These are phyloP conservation scores for Crossaster papposus DNA, from an alignment of 53 echinoderm and acorn worm genomes.

Conservation along the genomic window DNA sequence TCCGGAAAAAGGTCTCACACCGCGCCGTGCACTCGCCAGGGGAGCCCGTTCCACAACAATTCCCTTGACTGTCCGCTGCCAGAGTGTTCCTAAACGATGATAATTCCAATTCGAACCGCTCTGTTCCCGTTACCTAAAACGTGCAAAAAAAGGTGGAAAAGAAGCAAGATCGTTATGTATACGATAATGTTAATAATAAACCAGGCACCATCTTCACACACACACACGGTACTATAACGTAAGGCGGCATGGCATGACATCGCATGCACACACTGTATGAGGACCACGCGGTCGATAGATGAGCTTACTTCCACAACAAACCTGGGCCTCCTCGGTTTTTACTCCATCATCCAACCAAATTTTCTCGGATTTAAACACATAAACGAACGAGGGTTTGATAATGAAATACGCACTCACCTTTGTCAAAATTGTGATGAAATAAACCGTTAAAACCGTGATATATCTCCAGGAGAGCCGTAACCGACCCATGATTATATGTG, in stretches of 20 bases:
- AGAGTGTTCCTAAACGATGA: slow-evolving; percentile 91
- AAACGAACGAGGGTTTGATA: not conserved
- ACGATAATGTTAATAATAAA: slow-evolving; percentile 16
- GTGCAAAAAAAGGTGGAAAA: slow-evolving; percentile 45
- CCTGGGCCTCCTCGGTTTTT: slow-evolving; percentile 1
- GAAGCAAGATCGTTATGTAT: slow-evolving; percentile 18
- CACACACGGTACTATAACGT: not conserved
- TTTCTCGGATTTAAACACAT: slow-evolving; percentile 16
- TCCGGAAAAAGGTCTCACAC: slow-evolving; percentile 90
- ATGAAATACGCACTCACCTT: slow-evolving; percentile 72
- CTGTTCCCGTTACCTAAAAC: slow-evolving; percentile 71
- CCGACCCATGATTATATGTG: slow-evolving; percentile 81
- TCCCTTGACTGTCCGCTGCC: slow-evolving; percentile 80
- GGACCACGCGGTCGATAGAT: not conserved
- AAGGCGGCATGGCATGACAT: slow-evolving; percentile 16
- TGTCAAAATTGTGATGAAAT: slow-evolving; percentile 78
- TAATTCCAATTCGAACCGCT: slow-evolving; percentile 90
- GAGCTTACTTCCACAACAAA: not conserved
- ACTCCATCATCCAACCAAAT: slow-evolving; percentile 10
- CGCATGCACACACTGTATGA: not conserved
- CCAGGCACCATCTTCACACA: slow-evolving; percentile 14
- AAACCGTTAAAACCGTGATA: slow-evolving; percentile 88
- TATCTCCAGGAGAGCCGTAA: slow-evolving; percentile 90
- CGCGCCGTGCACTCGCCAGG: slow-evolving; percentile 72
- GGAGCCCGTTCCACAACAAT: slow-evolving; percentile 82